Evolutionary conservation across 2,113 vertebrate species (phyloP).

Genomic region (Vombatus ursinus): DNA sequence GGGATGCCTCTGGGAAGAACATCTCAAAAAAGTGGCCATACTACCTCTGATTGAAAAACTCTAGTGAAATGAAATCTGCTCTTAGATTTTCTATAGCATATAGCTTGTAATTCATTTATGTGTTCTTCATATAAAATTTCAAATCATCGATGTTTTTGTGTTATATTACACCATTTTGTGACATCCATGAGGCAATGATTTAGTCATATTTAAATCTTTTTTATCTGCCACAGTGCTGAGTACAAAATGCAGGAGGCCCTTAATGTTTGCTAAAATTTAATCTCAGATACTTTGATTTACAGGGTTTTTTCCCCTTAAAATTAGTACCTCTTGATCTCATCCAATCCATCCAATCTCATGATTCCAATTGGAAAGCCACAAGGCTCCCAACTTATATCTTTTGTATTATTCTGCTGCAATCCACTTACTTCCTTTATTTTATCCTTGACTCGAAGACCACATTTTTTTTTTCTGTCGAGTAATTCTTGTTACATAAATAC

Average conservation of each 20-base stretch:
- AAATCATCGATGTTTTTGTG: not conserved
- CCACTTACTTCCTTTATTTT: not conserved
- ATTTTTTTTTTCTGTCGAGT: not conserved
- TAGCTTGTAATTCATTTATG: not conserved
- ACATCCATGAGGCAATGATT: not conserved
- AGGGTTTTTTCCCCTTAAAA: not conserved
- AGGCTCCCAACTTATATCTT: not conserved
- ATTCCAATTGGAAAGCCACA: not conserved
- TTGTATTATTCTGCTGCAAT: not conserved
- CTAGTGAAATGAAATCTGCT: not conserved
- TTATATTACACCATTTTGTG: not conserved
- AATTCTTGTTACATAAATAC: not conserved
- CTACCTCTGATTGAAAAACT: not conserved
- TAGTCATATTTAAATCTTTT: not conserved
- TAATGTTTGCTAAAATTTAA: not conserved
- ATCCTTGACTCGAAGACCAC: not conserved
- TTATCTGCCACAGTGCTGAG: not conserved
- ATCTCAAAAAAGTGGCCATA: not conserved
- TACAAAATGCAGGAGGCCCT: not conserved
- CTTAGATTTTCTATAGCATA: not conserved
- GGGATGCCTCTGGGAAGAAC: not conserved
- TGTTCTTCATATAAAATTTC: not conserved
- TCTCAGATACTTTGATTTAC: not conserved
- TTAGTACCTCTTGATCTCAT: not conserved
- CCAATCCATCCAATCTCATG: not conserved